These are phyloP conservation scores for Cyclophora albipunctata DNA, from an alignment of 2,888 invertebrate species.

Conservation along the genomic window DNA sequence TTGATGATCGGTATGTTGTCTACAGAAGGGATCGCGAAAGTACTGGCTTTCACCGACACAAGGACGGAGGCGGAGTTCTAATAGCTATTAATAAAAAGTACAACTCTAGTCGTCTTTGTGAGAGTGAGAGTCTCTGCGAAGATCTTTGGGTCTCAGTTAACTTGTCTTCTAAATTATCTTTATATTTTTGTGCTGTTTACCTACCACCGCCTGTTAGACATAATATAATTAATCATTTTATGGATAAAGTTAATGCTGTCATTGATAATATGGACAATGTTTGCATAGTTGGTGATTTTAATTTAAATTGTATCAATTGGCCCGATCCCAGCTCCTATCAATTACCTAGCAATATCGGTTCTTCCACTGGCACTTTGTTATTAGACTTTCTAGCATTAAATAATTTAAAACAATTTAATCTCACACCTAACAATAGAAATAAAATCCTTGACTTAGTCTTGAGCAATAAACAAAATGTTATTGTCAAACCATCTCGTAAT, in stretches of 20 bases:
- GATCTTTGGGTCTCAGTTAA: not conserved
- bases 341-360: too few relatives aligned
- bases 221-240: not conserved
- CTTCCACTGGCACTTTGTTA: too few relatives aligned
- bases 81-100: not conserved
- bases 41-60: not conserved
- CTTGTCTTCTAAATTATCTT: not conserved
- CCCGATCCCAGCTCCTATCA: too few relatives aligned
- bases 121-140: not conserved
- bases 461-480: too few relatives aligned
- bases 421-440: too few relatives aligned
- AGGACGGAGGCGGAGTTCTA: not conserved
- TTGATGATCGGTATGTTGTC: not conserved
- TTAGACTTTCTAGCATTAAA: too few relatives aligned
- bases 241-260: not conserved
- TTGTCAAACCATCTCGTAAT: too few relatives aligned
- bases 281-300: too few relatives aligned
- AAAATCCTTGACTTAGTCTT: too few relatives aligned
- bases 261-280: too few relatives aligned
- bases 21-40: not conserved
- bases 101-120: not conserved
- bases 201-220: not conserved
- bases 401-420: too few relatives aligned
- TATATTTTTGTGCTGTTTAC: not conserved
- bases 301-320: too few relatives aligned